Evolutionary conservation across 1,140 invertebrate species (phyloP).

Genomic region (Cyrtorhinus lividipennis): DNA sequence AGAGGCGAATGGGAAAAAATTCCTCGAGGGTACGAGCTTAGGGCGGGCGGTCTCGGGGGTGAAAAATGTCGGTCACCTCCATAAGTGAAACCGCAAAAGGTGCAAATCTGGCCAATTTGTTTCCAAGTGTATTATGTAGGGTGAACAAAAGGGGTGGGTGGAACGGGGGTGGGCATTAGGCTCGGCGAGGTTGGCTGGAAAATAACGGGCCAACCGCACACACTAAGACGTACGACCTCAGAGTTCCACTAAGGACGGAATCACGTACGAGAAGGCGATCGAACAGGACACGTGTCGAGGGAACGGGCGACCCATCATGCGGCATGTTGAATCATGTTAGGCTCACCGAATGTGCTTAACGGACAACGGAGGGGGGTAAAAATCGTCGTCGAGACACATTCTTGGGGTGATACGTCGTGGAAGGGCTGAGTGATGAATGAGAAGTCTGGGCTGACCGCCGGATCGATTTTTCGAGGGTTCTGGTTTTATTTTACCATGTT

Average conservation of each 20-base stretch:
- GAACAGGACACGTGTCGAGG: neutral
- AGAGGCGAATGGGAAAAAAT: neutral
- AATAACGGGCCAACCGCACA: neutral
- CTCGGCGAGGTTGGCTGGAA: neutral
- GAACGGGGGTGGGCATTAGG: neutral
- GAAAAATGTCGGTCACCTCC: neutral
- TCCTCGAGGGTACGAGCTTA: neutral
- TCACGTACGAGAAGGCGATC: neutral
- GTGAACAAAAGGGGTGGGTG: neutral
- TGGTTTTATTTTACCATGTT: too few species aligned
- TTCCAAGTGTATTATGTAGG: neutral
- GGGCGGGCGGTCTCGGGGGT: neutral
- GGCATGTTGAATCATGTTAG: too few species aligned
- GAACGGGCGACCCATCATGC: neutral
- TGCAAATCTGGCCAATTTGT: neutral
- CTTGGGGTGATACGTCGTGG: too few species aligned
- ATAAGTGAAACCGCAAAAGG: neutral
- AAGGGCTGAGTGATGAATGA: too few species aligned
- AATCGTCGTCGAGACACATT: too few species aligned
- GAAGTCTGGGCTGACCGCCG: too few species aligned
- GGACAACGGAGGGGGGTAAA: too few species aligned
- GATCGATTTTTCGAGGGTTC: too few species aligned
- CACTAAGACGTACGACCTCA: too few species aligned
- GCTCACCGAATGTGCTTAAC: too few species aligned
- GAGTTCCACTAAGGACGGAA: neutral